Evolutionary conservation across 2,888 invertebrate genomes (phyloP), one percentile per base, ranked within the genome.

Genomic region (Spicauda simplicius): DNA sequence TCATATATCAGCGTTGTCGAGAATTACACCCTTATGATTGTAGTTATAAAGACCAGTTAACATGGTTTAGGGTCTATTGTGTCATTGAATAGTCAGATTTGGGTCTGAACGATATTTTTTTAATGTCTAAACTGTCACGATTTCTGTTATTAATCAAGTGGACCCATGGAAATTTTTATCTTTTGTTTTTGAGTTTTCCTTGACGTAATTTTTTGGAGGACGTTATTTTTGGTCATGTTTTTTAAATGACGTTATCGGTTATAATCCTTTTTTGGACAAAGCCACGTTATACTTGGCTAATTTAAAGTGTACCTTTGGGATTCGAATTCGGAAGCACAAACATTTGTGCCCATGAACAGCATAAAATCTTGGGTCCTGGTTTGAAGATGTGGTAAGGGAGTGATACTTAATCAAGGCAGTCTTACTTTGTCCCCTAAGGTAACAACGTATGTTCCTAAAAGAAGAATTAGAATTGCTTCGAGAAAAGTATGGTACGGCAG

Each of bases 81-180:
- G 72, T 73, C 71, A 72, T 70, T 33, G 33, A 8, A 33, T 33
- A 10, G 33, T 80, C 80, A 85, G 85, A 88, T 88, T 88, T 81
- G 82, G 84, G 84, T 79, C 79, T 77, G 76, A 18, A 2, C 41
- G 54, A 84, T 87, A 88, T 80, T 4, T 81, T 82, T 87, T 79
- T 74, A 75, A 80, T 81, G 85, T 86, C 79, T 75, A 76, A 81
- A 81, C 84, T 79, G 82, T 80, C 84, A 80, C 72, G 71, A 73
- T 77, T 79, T 78, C 81, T 82, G 82, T 80, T 86, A 87, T 87
- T 87, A 88, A 89, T 88, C 87, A 87, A 83, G 75, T 71, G 76
- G 68, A 18, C 48, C 54, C 18, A 69, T 71, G 64, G 69, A 72
- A 73, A 73, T 70, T 72, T 73, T 72, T 71, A 71, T 74, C 72